phyloP scores from a whole-genome alignment of 2,113 vertebrate species.

The Solenodon paradoxus region DNA sequence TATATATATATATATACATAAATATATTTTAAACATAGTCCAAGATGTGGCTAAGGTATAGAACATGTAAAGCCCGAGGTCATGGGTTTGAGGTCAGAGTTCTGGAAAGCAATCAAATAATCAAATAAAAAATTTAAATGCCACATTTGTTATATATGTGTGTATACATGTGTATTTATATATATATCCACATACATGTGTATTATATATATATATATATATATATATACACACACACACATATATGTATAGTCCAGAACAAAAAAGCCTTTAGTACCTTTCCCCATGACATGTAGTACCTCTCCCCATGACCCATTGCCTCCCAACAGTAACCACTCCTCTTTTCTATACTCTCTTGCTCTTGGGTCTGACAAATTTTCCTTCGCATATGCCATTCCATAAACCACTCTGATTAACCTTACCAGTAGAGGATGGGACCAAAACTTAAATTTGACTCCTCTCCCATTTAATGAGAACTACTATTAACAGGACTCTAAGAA shows the following conservation, averaged over 20 bases:
- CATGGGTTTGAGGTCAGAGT: too few relatives aligned
- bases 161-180: too few relatives aligned
- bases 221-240: background rate
- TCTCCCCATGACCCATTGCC: background rate
- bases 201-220: too few relatives aligned
- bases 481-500: background rate
- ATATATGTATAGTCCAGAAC: background rate
- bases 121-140: too few relatives aligned
- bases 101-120: too few relatives aligned
- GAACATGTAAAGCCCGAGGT: too few relatives aligned
- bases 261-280: background rate
- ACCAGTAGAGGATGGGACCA: background rate
- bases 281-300: background rate
- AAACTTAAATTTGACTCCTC: background rate
- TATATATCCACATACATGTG: too few relatives aligned
- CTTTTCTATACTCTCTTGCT: background rate
- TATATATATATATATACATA: too few relatives aligned
- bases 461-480: background rate
- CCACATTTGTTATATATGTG: too few relatives aligned
- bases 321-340: background rate
- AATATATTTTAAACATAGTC: too few relatives aligned
- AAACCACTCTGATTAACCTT: background rate
- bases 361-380: background rate
- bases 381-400: background rate
- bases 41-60: too few relatives aligned